A percentile compares a stretch with the other conserved stretches of the same genome.
phyloP scores from a whole-genome alignment of 1,140 invertebrate species.

The Drosophila ogumai region DNA sequence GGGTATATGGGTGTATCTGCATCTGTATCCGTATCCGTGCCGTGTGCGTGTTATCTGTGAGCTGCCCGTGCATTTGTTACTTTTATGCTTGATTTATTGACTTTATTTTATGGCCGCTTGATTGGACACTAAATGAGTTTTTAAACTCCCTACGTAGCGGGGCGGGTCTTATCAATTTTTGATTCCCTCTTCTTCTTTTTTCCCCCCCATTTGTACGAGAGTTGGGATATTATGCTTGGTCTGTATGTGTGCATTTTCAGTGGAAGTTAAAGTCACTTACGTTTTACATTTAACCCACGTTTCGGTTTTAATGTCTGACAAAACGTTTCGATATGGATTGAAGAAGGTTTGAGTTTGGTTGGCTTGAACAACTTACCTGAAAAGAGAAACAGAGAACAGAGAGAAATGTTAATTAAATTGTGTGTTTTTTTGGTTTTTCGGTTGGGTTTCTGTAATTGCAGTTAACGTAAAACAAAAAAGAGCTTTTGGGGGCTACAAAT shows the following conservation, averaged over 20 bases:
- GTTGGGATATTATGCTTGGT: slow-evolving; percentile 9
- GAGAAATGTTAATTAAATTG: slow-evolving; percentile 78
- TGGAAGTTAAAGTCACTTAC: slow-evolving; percentile 69
- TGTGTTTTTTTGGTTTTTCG: slow-evolving; percentile 30
- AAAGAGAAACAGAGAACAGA: slow-evolving; percentile 45
- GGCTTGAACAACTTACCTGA: slow-evolving; percentile 64
- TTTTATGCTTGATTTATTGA: slow-evolving; percentile 83
- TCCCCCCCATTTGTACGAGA: neutral
- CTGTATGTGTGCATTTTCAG: slow-evolving; percentile 35
- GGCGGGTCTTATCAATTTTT: slow-evolving; percentile 77
- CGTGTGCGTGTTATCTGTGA: slow-evolving; percentile 70
- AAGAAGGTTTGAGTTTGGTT: slow-evolving; percentile 37
- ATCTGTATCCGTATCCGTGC: slow-evolving; percentile 29
- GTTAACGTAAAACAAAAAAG: slow-evolving; percentile 36
- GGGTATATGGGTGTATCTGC: slow-evolving; percentile 24
- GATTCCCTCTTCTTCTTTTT: slow-evolving; percentile 29
- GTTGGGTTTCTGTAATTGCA: slow-evolving; percentile 38
- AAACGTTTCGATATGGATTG: slow-evolving; percentile 76
- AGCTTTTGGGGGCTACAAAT: slow-evolving; percentile 24
- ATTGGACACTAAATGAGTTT: slow-evolving; percentile 83
- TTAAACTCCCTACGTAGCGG: slow-evolving; percentile 78
- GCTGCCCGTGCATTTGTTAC: slow-evolving; percentile 80
- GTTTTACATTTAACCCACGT: slow-evolving; percentile 74
- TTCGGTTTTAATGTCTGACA: slow-evolving; percentile 64
- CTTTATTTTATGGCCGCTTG: slow-evolving; percentile 82